A percentile compares a stretch with the other conserved stretches of the same genome.
Conservation (phyloP, 1,140 invertebrate species). For the Sycophila sp. region DNA sequence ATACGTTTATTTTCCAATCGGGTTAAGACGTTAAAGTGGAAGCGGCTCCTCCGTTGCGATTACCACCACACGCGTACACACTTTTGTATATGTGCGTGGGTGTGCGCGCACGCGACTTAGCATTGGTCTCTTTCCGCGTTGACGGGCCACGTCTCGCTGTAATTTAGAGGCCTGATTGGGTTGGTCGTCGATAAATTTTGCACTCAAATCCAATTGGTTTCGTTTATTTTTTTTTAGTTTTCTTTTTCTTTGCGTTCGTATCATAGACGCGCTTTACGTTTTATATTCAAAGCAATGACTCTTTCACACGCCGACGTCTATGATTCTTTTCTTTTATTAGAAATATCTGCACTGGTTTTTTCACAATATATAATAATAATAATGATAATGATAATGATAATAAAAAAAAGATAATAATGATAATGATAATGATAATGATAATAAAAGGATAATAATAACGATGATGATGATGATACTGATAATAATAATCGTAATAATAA, state of each 20-base stretch:
- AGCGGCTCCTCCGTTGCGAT: too few species aligned
- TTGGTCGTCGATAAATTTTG: slow-evolving; percentile 40
- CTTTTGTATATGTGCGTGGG: too few species aligned
- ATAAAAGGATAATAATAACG: too few species aligned
- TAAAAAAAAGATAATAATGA: too few species aligned
- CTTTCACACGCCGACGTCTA: slow-evolving; percentile 42
- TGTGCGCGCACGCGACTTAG: too few species aligned
- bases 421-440: slow-evolving; percentile 7
- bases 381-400: slow-evolving; percentile 1
- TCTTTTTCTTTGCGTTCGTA: slow-evolving; percentile 10
- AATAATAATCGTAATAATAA: slow-evolving; percentile 20
- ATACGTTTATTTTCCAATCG: too few species aligned
- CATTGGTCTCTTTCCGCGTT: slow-evolving; percentile 16
- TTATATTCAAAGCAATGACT: too few species aligned
- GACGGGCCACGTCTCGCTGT: slow-evolving; percentile 40
- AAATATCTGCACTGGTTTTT: slow-evolving; percentile 61
- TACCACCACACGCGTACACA: too few species aligned
- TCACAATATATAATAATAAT: slow-evolving; percentile 25
- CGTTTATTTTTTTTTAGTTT: background rate
- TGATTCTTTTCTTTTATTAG: slow-evolving; percentile 49
- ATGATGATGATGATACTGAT: background rate
- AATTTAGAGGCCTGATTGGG: slow-evolving; percentile 47
- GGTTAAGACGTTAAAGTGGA: too few species aligned
- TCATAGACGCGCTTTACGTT: too few species aligned
- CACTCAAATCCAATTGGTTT: slow-evolving; percentile 23